Conservation (phyloP, 1,140 invertebrate species). For the Spodoptera litura region DNA sequence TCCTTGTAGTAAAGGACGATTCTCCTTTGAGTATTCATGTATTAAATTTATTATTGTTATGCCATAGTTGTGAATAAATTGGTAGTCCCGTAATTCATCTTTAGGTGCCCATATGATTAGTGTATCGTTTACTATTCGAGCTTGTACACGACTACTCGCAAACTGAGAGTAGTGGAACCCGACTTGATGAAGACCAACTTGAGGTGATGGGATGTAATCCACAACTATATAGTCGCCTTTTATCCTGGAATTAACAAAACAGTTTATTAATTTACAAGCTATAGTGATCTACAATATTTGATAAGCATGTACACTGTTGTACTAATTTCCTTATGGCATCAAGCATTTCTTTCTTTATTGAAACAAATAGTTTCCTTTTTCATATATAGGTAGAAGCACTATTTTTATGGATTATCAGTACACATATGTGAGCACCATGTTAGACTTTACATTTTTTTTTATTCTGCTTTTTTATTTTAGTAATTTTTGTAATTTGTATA, state of each 20-base stretch:
- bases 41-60: conserved; percentile 69
- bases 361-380: no score
- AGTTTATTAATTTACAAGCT: neutral
- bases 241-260: conserved; percentile 58
- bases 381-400: no score
- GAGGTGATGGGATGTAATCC: conserved; percentile 73
- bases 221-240: conserved; percentile 64
- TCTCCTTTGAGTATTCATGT: conserved; percentile 64
- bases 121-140: conserved; percentile 67
- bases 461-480: no score
- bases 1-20: conserved; percentile 67
- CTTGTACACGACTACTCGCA: conserved; percentile 51
- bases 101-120: conserved; percentile 71
- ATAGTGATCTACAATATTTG: no score
- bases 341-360: no score
- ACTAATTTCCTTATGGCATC: no score
- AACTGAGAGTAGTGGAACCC: conserved; percentile 77
- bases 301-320: no score
- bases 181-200: conserved; percentile 71
- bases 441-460: no score
- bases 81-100: conserved; percentile 61
- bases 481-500: no score
- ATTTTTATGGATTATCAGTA: no score
- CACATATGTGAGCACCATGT: no score
- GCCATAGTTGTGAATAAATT: conserved; percentile 70